Evolutionary conservation across 2,888 invertebrate genomes (phyloP).

Genomic region (Deilephila elpenor): DNA sequence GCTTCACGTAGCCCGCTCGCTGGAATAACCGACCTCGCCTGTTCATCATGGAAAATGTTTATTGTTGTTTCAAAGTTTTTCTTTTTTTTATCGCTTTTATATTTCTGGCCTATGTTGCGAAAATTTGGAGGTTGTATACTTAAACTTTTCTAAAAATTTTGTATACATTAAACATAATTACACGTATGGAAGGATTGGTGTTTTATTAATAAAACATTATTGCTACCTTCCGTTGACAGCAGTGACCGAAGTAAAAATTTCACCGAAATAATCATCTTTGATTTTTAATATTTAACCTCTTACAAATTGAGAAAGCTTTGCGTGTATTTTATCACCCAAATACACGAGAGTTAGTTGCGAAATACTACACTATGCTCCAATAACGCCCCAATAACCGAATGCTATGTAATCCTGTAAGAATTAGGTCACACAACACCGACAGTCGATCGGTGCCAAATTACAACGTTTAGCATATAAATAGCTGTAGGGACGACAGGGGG

Average conservation of each 20-base stretch:
- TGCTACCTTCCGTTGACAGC: not conserved
- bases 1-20: not conserved
- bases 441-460: conserved; percentile 26
- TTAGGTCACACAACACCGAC: conserved; percentile 20
- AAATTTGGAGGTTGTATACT: not conserved
- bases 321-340: no score
- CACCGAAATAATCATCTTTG: not conserved
- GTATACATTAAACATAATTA: not conserved
- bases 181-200: no score
- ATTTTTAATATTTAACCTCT: not conserved
- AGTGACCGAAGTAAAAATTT: not conserved
- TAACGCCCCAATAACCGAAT: not conserved
- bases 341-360: no score
- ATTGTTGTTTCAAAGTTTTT: conserved; percentile 9
- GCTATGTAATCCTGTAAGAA: conserved; percentile 20
- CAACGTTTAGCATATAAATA: conserved; percentile 26
- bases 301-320: no score
- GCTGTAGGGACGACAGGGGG: conserved; percentile 13
- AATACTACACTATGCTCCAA: not conserved
- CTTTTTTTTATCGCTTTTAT: not conserved
- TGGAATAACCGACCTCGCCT: conserved; percentile 20
- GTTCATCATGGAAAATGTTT: conserved; percentile 10
- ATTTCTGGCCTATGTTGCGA: not conserved
- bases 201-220: no score
- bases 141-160: not conserved